Evolutionary conservation across 37 sponge, comb jelly and placozoan genomes (phyloP), one percentile per base, ranked within the genome.

Genomic region (Halisarca cf. caerulea): DNA sequence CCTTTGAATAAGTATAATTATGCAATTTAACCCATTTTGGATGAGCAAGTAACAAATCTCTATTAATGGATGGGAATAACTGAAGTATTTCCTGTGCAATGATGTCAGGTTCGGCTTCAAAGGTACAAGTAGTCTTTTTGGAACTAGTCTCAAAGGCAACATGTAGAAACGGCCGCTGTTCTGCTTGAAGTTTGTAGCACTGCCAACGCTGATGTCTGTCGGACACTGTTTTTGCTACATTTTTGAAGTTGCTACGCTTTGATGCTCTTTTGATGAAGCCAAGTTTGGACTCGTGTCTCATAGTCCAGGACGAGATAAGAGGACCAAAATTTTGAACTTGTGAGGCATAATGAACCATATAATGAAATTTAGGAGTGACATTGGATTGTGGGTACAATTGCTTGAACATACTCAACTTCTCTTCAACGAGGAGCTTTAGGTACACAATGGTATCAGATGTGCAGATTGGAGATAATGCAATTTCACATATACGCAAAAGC

Each of bases 311-410:
- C 17, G 69, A 61, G n/a, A 87, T 72, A 30, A 87, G 54, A 32
- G 88, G 88, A 23, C 88, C 88, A 23, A 82, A 40, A 27, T 32
- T 34, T 72, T 72, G 25, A 24, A 87, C 82, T 33, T 87, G 88
- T 45, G 60, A 71, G 34, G 88, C 77, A 82, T 87, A 87, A 27
- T 87, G 83, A 9, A 87, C 66, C 86, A 86, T 86, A 53, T 86
- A 79, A 45, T 86, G 86, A 23, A 55, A 33, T 37, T 87, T 87
- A 41, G 82, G 87, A 40, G 68, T 87, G 40, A 87, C 24, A 23
- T 21, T 66, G 39, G 7, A 38, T 0, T 68, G 59, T 24, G 81
- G 81, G 42, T 87, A 87, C 43, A 86, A 14, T 36, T 78, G 41
- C 11, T 61, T 57, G 42, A 78, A 87, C 23, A 59, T 28, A 60